Conservation (phyloP, 2,113 vertebrate genomes). For the Cavia porcellus region DNA sequence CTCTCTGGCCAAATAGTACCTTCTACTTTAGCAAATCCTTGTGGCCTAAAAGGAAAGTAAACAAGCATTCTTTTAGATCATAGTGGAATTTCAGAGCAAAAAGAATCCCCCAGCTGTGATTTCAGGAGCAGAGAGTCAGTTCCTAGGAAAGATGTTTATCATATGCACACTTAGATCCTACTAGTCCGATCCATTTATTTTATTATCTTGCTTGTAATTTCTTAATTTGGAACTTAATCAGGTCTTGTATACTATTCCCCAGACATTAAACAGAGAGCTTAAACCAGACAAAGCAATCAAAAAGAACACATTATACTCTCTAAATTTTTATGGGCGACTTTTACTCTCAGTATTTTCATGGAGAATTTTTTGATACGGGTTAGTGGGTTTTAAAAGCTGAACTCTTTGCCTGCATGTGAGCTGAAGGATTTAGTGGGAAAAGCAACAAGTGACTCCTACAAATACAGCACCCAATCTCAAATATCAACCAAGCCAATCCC, state of each 20-base stretch:
- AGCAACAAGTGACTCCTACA: neutral
- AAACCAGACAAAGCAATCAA: conserved; percentile 43
- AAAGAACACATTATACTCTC: conserved; percentile 52
- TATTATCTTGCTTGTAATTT: conserved; percentile 69
- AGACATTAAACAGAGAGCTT: neutral
- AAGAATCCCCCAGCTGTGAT: neutral
- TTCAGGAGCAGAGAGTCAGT: conserved; percentile 58
- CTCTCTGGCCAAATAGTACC: neutral
- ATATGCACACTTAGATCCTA: neutral
- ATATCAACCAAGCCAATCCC: neutral
- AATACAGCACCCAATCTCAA: conserved; percentile 3
- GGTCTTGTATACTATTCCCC: conserved; percentile 24
- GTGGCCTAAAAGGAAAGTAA: conserved; percentile 51
- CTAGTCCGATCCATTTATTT: conserved; percentile 65
- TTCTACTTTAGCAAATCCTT: conserved; percentile 54
- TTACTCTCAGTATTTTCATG: neutral
- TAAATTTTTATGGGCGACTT: neutral
- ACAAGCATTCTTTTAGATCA: conserved; percentile 32
- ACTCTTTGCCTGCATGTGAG: neutral
- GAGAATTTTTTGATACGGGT: neutral
- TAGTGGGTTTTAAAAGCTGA: neutral
- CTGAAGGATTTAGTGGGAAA: neutral
- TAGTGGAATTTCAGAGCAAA: conserved; percentile 24
- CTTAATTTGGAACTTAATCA: conserved; percentile 67
- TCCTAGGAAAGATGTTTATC: conserved; percentile 58